Evolutionary conservation across 2,888 invertebrate species (phyloP).

Genomic region (Theodoxus fluviatilis): DNA sequence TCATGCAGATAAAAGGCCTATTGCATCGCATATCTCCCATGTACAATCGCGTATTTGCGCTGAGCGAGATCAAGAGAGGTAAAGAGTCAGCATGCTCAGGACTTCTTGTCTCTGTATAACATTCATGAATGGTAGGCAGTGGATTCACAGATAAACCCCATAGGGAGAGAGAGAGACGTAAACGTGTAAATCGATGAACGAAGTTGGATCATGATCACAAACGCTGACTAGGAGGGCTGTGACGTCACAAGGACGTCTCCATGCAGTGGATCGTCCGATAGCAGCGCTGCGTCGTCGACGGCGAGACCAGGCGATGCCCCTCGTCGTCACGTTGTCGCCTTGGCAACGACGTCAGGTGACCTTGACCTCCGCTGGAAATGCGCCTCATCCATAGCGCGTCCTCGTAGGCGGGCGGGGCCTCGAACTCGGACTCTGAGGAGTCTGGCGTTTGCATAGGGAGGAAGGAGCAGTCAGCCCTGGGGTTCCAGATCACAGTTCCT

Average conservation of each 20-base stretch:
- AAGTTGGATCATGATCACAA: not conserved
- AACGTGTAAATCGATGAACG: not conserved
- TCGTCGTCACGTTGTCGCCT: not conserved
- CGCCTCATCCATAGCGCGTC: conserved; percentile 27
- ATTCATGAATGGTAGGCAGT: not conserved
- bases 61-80: too few relatives aligned
- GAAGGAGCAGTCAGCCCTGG: not conserved
- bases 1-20: too few relatives aligned
- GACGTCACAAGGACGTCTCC: conserved; percentile 33
- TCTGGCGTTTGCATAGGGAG: not conserved
- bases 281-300: conserved; percentile 26
- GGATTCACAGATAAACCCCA: too few relatives aligned
- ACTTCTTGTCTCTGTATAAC: not conserved
- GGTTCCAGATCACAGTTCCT: conserved; percentile 5
- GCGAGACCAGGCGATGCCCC: conserved; percentile 11
- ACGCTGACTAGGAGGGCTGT: too few relatives aligned
- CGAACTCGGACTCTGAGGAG: not conserved
- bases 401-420: conserved; percentile 22
- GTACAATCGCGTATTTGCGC: too few relatives aligned
- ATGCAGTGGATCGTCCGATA: conserved; percentile 32
- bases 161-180: too few relatives aligned
- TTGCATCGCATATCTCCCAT: too few relatives aligned
- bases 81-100: too few relatives aligned
- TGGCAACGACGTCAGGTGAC: not conserved
- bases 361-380: not conserved